Conservation (phyloP, 2,888 invertebrate genomes). For the Horisme vitalbata region DNA sequence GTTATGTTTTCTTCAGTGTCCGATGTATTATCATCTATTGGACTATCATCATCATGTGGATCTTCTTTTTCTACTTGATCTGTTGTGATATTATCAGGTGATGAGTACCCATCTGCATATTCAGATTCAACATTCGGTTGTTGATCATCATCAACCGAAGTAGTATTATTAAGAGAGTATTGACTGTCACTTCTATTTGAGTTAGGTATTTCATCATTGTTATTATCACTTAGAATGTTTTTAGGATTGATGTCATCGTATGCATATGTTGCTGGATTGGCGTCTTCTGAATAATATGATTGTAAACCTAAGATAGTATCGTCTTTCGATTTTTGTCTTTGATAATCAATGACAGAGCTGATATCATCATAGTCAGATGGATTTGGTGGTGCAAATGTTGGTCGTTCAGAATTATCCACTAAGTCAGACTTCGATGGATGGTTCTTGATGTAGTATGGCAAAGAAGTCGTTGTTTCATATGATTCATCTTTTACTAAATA, state of each 20-base stretch:
- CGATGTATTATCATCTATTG: background rate
- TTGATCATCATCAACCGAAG: background rate
- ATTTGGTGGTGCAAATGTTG: background rate
- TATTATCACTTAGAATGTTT: background rate
- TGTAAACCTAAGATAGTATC: background rate
- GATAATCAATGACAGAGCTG: background rate
- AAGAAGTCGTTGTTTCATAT: background rate
- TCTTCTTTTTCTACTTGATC: background rate
- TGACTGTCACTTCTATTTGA: background rate
- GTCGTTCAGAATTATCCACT: background rate
- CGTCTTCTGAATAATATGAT: background rate
- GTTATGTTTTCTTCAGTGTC: background rate
- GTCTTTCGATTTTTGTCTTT: slow-evolving; percentile 1
- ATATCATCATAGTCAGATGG: background rate
- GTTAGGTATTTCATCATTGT: background rate
- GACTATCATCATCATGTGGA: slow-evolving; percentile 1
- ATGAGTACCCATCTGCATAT: background rate
- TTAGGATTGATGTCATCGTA: background rate
- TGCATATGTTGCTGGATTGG: background rate
- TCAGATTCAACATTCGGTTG: background rate
- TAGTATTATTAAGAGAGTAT: background rate
- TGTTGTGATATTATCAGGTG: background rate
- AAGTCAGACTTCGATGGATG: background rate
- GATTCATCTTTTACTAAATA: background rate
- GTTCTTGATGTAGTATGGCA: background rate